These are phyloP conservation scores for Dicyrtomina minuta DNA, from an alignment of 2,888 invertebrate genomes.

Conservation along the genomic window DNA sequence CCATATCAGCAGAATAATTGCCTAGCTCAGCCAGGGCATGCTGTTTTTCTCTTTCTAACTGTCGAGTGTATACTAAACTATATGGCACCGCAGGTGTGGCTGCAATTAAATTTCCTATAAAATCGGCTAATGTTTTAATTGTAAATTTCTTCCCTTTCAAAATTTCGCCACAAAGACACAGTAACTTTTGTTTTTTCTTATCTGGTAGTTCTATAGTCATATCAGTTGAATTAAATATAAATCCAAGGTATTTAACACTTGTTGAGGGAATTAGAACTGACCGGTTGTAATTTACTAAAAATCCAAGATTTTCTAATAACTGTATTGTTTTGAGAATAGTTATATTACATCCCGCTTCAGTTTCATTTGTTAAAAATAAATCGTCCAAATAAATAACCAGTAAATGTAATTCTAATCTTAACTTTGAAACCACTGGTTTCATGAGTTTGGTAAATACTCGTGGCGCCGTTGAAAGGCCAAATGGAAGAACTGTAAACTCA, in stretches of 20 bases:
- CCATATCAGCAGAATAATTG: no score
- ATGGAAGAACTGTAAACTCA: conserved; percentile 25
- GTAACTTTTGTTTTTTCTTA: not conserved
- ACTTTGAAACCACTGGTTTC: conserved; percentile 18
- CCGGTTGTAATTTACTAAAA: no score
- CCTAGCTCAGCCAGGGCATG: no score
- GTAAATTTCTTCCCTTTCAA: not conserved
- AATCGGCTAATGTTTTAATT: not conserved
- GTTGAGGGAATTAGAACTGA: no score
- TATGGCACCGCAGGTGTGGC: not conserved
- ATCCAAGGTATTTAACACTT: no score
- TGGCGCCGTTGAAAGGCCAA: conserved; percentile 31
- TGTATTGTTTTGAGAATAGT: no score
- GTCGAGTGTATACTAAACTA: not conserved
- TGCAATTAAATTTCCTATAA: not conserved
- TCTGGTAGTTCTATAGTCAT: not conserved
- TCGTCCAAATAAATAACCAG: conserved; percentile 34
- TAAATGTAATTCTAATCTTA: conserved; percentile 7
- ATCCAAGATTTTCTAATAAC: no score
- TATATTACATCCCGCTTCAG: no score
- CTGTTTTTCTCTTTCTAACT: not conserved
- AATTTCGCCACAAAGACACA: not conserved
- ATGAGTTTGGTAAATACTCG: conserved; percentile 26
- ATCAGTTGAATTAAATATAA: not conserved
- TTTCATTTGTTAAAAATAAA: conserved; percentile 24